Evolutionary conservation across 2,113 vertebrate species (phyloP).

Genomic region (Apodemus sylvaticus): DNA sequence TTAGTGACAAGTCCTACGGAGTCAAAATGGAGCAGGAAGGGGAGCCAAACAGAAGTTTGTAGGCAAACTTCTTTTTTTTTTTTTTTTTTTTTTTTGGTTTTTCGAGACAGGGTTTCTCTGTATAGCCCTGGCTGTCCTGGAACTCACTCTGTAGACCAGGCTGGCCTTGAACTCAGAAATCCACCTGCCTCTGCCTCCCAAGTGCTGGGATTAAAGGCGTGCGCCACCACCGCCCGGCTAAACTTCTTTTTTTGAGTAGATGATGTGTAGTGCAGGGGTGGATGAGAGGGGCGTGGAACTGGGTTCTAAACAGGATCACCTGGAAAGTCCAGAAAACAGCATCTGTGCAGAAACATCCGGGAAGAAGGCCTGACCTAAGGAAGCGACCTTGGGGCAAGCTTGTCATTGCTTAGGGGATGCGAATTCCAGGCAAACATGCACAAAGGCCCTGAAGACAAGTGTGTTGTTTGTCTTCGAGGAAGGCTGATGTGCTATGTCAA

Average conservation of each 20-base stretch:
- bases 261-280: not conserved
- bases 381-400: not conserved
- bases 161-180: too few relatives aligned
- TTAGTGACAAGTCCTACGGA: not conserved
- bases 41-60: not conserved
- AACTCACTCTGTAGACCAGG: too few relatives aligned
- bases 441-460: not conserved
- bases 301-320: not conserved
- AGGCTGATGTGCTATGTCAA: not conserved
- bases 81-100: too few relatives aligned
- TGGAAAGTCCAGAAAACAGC: not conserved
- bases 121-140: too few relatives aligned
- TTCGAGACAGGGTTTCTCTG: too few relatives aligned
- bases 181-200: too few relatives aligned
- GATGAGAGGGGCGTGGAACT: not conserved
- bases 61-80: too few relatives aligned
- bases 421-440: not conserved
- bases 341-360: not conserved
- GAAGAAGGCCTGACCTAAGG: not conserved
- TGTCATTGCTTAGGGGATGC: too few relatives aligned
- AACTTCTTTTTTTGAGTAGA: not conserved
- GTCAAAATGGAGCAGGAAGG: not conserved
- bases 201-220: too few relatives aligned
- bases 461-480: not conserved
- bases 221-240: too few relatives aligned